A percentile compares a stretch with the other conserved stretches of the same genome.
Conservation (phyloP, 2,113 vertebrate genomes). For the Pholis gunnellus region DNA sequence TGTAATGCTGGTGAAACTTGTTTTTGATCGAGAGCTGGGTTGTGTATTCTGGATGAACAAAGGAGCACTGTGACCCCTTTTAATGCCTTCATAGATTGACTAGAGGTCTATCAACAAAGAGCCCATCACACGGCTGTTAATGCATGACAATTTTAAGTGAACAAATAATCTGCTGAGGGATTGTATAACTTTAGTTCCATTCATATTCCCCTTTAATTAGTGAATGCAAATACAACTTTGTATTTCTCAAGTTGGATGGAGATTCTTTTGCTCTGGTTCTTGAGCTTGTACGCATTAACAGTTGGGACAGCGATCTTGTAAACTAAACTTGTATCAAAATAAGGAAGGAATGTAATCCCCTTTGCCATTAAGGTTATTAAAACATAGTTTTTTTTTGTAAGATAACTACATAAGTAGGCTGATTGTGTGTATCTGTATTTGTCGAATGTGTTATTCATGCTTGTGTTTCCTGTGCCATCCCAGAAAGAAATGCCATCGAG, state of each 20-base stretch:
- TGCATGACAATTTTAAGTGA: not conserved
- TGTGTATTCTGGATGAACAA: not conserved
- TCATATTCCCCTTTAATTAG: not conserved
- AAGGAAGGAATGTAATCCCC: not conserved
- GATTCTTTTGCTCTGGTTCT: not conserved
- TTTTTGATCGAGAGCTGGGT: not conserved
- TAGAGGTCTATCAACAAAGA: not conserved
- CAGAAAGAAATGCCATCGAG: conserved; percentile 73
- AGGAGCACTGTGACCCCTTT: not conserved
- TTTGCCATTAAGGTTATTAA: not conserved
- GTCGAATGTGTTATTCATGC: not conserved
- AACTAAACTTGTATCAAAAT: not conserved
- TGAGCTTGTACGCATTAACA: conserved; percentile 5
- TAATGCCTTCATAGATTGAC: not conserved
- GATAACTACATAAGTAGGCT: not conserved
- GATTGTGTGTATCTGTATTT: not conserved
- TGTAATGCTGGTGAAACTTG: not conserved
- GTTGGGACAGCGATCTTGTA: not conserved
- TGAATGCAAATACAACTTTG: not conserved
- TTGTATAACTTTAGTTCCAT: not conserved
- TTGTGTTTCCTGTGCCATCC: conserved; percentile 24
- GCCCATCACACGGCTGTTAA: not conserved
- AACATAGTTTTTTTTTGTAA: not conserved
- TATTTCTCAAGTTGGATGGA: no score
- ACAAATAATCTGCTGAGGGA: not conserved